phyloP scores from a whole-genome alignment of 2,113 vertebrate genomes.

The Myrmecophaga tridactyla region DNA sequence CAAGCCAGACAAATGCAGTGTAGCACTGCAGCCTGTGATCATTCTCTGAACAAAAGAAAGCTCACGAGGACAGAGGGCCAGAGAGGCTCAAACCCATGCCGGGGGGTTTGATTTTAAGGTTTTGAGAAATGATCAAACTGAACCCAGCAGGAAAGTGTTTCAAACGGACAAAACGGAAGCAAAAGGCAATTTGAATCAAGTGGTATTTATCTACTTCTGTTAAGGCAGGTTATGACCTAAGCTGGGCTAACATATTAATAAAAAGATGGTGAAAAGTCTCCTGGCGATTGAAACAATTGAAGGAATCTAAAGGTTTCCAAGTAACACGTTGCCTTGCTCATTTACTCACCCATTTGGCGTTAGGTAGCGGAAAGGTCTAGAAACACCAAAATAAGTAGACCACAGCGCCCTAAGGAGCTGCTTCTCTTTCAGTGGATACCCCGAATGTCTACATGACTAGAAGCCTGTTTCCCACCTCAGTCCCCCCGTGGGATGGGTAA shows the following conservation, averaged over 20 bases:
- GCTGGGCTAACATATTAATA: neutral
- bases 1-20: neutral
- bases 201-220: neutral
- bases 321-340: neutral
- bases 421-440: neutral
- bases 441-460: neutral
- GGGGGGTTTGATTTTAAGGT: neutral
- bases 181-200: neutral
- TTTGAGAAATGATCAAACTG: constrained; percentile 14
- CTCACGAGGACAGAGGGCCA: accelerated
- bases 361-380: neutral
- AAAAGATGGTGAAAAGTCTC: neutral
- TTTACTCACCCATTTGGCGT: neutral
- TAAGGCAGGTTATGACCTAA: neutral
- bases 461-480: neutral
- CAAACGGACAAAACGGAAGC: neutral
- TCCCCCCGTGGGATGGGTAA: neutral
- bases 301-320: neutral
- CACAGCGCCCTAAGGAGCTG: neutral
- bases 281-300: neutral
- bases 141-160: neutral
- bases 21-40: neutral
- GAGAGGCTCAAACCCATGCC: neutral
- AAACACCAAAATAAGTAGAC: neutral
- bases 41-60: neutral